phyloP scores from a whole-genome alignment of 1,140 invertebrate genomes.

The Archegozetes longisetosus region DNA sequence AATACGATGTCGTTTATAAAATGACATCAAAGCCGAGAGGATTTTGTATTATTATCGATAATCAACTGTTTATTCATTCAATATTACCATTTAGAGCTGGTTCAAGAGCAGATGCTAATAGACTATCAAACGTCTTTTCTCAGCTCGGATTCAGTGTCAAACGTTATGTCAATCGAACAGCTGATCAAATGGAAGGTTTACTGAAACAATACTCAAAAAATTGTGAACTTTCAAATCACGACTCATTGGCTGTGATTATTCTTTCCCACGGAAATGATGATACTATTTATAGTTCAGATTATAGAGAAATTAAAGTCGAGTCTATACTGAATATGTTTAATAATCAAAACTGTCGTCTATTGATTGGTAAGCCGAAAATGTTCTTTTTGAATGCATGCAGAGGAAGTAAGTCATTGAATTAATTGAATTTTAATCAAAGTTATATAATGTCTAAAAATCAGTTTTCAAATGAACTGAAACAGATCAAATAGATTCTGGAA shows the following conservation, averaged over 20 bases:
- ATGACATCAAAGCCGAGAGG: background rate
- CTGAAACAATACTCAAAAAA: background rate
- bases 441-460: too few species aligned
- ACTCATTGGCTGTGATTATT: background rate
- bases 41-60: background rate
- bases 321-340: background rate
- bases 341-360: background rate
- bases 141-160: background rate
- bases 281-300: background rate
- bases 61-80: background rate
- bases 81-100: background rate
- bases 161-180: background rate
- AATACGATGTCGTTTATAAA: background rate
- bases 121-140: background rate
- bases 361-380: slow-evolving; percentile 7
- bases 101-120: background rate
- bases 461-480: background rate
- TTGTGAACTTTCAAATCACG: background rate
- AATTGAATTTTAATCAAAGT: too few species aligned
- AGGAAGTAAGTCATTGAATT: slow-evolving; percentile 7
- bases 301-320: background rate
- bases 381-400: slow-evolving; percentile 6
- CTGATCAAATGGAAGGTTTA: background rate
- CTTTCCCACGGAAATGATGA: background rate
- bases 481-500: background rate